phyloP scores from a whole-genome alignment of 2,113 vertebrate species.

The Aleadryas rufinucha region DNA sequence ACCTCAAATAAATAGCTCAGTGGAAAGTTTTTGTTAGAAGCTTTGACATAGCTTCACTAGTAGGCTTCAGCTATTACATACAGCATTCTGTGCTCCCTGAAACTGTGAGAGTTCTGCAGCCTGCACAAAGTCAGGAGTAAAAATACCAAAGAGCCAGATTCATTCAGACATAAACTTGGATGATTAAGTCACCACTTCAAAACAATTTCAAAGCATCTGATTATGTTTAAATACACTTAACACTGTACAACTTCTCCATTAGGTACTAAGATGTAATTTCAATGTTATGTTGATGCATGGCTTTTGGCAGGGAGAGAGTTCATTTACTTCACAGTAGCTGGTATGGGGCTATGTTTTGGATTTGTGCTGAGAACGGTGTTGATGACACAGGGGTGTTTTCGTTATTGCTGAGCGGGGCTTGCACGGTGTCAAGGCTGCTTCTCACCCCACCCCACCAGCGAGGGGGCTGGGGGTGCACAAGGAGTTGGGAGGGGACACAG shows the following conservation, averaged over 20 bases:
- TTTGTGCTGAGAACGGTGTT: neutral
- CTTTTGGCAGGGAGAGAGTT: neutral
- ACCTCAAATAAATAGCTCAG: neutral
- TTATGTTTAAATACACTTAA: neutral
- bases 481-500: neutral
- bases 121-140: neutral
- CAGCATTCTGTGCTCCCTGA: neutral
- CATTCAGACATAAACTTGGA: neutral
- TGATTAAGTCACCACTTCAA: neutral
- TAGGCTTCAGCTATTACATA: neutral
- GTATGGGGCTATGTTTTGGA: rapidly evolving
- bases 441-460: neutral
- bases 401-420: neutral
- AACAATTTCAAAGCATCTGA: neutral
- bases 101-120: neutral
- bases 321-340: neutral
- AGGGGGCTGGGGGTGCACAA: neutral
- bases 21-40: neutral
- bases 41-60: neutral
- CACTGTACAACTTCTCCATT: neutral
- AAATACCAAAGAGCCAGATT: neutral
- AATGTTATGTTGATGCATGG: neutral
- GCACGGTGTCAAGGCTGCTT: neutral
- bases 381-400: neutral
- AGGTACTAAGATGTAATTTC: neutral